Evolutionary conservation across 2,113 vertebrate genomes (phyloP).

Genomic region (Microcebus jonahi): DNA sequence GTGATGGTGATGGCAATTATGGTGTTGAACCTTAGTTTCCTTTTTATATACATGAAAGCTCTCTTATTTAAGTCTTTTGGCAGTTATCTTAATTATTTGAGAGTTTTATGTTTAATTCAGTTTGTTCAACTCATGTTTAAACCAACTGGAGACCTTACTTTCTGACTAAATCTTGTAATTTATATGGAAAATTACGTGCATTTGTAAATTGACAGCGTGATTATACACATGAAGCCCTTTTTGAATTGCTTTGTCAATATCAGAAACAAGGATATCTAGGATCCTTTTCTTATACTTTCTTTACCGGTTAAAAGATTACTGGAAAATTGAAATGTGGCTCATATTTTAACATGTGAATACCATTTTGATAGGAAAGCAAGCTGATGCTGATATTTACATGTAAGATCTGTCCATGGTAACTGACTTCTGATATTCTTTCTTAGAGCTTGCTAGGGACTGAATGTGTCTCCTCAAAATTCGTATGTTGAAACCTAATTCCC

Average conservation of each 20-base stretch:
- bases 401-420: background rate
- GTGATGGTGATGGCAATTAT: background rate
- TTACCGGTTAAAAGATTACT: background rate
- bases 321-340: background rate
- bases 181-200: background rate
- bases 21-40: background rate
- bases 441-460: background rate
- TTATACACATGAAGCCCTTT: background rate
- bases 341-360: background rate
- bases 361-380: background rate
- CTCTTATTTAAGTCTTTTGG: background rate
- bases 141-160: background rate
- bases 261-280: background rate
- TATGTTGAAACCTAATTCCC: background rate
- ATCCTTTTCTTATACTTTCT: background rate
- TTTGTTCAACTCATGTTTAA: background rate
- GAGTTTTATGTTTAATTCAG: background rate
- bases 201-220: background rate
- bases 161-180: background rate
- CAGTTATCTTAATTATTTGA: background rate
- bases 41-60: background rate
- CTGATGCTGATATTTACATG: background rate
- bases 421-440: constrained; percentile 8
- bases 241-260: background rate
- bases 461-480: background rate